phyloP scores from a whole-genome alignment of 1,140 invertebrate species.

The Eubasilissa regina region DNA sequence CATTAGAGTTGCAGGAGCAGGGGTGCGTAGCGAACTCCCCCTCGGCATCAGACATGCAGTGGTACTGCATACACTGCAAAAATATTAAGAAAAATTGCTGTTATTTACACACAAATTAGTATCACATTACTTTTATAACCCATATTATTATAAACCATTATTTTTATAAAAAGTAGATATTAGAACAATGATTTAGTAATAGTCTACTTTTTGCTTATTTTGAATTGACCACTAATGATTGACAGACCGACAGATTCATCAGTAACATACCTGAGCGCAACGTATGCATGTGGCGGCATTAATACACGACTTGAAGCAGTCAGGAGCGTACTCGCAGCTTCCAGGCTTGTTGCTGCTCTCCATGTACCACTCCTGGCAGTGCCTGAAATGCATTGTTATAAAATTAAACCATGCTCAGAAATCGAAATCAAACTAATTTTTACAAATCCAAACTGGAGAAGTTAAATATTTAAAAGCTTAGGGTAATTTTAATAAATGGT shows the following conservation, averaged over 20 bases:
- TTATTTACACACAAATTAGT: too few relatives aligned
- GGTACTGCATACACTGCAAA: constrained; percentile 89
- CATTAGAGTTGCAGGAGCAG: constrained; percentile 78
- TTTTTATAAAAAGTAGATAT: too few relatives aligned
- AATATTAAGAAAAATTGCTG: constrained; percentile 9
- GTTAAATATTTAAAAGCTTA: too few relatives aligned
- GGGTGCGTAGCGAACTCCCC: constrained; percentile 86
- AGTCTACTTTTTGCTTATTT: too few relatives aligned
- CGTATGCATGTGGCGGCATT: constrained; percentile 88
- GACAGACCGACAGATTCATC: too few relatives aligned
- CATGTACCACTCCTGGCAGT: constrained; percentile 82
- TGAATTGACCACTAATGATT: too few relatives aligned
- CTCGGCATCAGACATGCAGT: constrained; percentile 91
- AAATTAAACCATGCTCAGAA: background rate
- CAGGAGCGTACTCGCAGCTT: constrained; percentile 91
- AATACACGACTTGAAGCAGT: constrained; percentile 85
- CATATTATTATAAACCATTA: too few relatives aligned
- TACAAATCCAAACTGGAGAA: background rate
- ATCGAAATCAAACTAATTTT: background rate
- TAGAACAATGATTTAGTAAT: too few relatives aligned
- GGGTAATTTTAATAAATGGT: background rate
- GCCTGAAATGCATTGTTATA: constrained; percentile 66
- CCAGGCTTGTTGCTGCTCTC: constrained; percentile 87
- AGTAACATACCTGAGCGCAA: constrained; percentile 77
- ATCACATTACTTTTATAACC: too few relatives aligned